Evolutionary conservation across 2,113 vertebrate genomes (phyloP).

Genomic region (Brienomyrus longianalis): DNA sequence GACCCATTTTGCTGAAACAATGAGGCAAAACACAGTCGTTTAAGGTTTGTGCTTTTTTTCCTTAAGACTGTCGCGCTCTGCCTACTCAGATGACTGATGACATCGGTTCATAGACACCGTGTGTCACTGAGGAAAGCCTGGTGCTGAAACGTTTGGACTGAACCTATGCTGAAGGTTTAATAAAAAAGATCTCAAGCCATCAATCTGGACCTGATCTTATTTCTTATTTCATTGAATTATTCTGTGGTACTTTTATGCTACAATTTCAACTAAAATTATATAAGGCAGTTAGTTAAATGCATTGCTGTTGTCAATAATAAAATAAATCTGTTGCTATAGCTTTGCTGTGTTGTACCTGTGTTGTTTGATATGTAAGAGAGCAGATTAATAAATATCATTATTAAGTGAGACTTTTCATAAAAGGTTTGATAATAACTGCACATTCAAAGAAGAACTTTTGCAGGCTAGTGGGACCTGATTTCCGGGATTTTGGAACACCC

Average conservation of each 20-base stretch:
- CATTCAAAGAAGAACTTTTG: neutral
- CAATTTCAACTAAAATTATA: neutral
- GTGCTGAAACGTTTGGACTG: neutral
- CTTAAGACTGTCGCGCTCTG: neutral
- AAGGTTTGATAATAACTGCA: neutral
- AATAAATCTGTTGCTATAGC: neutral
- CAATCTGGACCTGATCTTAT: neutral
- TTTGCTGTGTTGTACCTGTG: neutral
- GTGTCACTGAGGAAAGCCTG: neutral
- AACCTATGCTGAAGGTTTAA: neutral
- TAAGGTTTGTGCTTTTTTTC: neutral
- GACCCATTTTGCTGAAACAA: neutral
- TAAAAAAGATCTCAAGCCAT: neutral
- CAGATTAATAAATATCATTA: neutral
- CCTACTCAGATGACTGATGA: neutral
- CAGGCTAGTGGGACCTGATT: neutral
- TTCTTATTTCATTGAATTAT: neutral
- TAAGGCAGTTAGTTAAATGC: neutral
- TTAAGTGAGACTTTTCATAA: neutral
- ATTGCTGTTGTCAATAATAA: neutral
- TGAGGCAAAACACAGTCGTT: neutral
- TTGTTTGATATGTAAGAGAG: neutral
- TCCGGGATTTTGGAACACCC: neutral
- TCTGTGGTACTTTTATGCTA: neutral
- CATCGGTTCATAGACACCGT: neutral